A percentile compares a stretch with the other conserved stretches of the same genome.
phyloP scores from a whole-genome alignment of 2,888 invertebrate species.

The Polydrusus tereticollis region DNA sequence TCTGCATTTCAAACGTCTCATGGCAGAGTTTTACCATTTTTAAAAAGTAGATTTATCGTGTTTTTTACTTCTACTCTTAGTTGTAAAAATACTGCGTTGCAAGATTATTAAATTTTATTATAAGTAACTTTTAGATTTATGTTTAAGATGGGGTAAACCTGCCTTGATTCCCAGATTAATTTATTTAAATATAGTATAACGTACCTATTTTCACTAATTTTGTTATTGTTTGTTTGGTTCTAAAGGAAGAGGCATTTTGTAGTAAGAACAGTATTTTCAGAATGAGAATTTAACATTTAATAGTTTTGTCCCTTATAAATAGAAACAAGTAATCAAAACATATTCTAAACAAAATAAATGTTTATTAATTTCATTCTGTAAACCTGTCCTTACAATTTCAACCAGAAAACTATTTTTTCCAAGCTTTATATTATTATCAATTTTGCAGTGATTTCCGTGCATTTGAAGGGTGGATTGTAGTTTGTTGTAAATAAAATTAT shows the following conservation, averaged over 20 bases:
- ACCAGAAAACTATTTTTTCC: slow-evolving; percentile 1
- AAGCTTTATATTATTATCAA: slow-evolving; percentile 27
- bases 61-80: slow-evolving; percentile 21
- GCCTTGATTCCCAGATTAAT: slow-evolving; percentile 4
- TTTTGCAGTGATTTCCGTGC: slow-evolving; percentile 52
- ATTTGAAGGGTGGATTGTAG: slow-evolving; percentile 61
- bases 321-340: neutral
- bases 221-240: no score
- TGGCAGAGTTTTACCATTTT: slow-evolving; percentile 1
- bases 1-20: neutral
- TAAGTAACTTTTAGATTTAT: slow-evolving; percentile 15
- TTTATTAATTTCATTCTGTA: neutral
- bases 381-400: slow-evolving; percentile 20
- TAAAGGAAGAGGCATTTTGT: neutral
- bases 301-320: neutral
- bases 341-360: slow-evolving; percentile 2
- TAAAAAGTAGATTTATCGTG: slow-evolving; percentile 30
- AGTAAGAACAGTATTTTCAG: slow-evolving; percentile 6
- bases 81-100: slow-evolving; percentile 31
- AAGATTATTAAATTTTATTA: slow-evolving; percentile 31
- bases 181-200: slow-evolving; percentile 11
- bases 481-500: slow-evolving; percentile 67
- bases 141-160: slow-evolving; percentile 13
- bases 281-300: slow-evolving; percentile 5
- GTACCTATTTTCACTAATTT: neutral